These are phyloP conservation scores for Monochamus alternatus DNA, from an alignment of 2,888 invertebrate genomes.

Conservation along the genomic window DNA sequence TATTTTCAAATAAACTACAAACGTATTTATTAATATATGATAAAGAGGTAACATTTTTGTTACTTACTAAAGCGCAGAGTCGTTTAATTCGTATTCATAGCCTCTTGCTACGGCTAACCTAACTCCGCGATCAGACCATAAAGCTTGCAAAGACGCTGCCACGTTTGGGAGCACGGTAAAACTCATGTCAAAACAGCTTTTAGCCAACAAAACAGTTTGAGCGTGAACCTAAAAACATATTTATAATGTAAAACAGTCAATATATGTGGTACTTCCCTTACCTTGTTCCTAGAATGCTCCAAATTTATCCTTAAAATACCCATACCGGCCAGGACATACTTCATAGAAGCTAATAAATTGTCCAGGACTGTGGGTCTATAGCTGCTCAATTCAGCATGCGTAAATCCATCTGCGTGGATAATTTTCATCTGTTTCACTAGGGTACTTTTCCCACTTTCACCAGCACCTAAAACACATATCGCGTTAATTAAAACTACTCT, in stretches of 20 bases:
- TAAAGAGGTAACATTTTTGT: background rate
- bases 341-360: slow-evolving; percentile 79
- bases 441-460: slow-evolving; percentile 80
- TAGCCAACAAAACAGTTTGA: slow-evolving; percentile 72
- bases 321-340: slow-evolving; percentile 80
- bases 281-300: slow-evolving; percentile 76
- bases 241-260: background rate
- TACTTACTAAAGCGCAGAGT: slow-evolving; percentile 78
- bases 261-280: slow-evolving; percentile 43
- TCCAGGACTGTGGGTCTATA: slow-evolving; percentile 79
- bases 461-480: slow-evolving; percentile 72
- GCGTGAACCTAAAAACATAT: slow-evolving; percentile 69
- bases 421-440: slow-evolving; percentile 82
- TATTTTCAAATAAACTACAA: slow-evolving; percentile 78
- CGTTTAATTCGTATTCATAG: slow-evolving; percentile 79
- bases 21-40: slow-evolving; percentile 41
- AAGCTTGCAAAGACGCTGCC: slow-evolving; percentile 72
- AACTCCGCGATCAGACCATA: slow-evolving; percentile 79
- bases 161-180: slow-evolving; percentile 73
- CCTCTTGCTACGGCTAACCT: slow-evolving; percentile 78
- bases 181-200: slow-evolving; percentile 74
- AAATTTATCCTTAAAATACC: slow-evolving; percentile 77
- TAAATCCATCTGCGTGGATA: slow-evolving; percentile 79
- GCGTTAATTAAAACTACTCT: background rate
- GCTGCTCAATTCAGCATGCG: slow-evolving; percentile 75